Percentiles rank a stretch among this genome's conserved stretches.
phyloP scores from a whole-genome alignment of 1,140 invertebrate genomes.

The Melanaphis sacchari region DNA sequence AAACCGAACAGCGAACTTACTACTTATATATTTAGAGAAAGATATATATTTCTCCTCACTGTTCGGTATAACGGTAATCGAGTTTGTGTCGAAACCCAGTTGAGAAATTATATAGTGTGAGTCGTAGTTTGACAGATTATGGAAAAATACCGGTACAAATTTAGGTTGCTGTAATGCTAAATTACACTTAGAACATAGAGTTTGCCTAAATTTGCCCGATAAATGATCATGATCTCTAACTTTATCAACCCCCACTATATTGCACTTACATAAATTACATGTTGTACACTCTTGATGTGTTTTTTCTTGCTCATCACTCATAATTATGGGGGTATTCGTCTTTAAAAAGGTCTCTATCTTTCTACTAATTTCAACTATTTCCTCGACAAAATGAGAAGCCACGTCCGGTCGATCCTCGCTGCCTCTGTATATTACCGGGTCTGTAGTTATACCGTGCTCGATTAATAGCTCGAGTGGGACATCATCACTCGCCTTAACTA shows the following conservation, averaged over 20 bases:
- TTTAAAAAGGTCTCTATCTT: background rate
- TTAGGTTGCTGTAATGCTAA: background rate
- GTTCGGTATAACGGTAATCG: too few species aligned
- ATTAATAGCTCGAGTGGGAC: background rate
- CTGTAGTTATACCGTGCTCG: background rate
- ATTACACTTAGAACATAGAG: background rate
- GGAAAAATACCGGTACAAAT: too few species aligned
- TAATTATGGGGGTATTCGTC: background rate
- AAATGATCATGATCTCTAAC: too few species aligned
- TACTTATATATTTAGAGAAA: too few species aligned
- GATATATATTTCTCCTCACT: too few species aligned
- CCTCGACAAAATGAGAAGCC: background rate
- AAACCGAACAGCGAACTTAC: too few species aligned
- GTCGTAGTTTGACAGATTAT: too few species aligned
- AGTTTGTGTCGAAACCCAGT: too few species aligned
- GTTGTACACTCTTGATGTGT: background rate
- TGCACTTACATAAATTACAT: background rate
- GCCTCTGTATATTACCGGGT: background rate
- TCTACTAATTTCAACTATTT: background rate
- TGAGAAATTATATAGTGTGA: too few species aligned
- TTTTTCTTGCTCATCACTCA: background rate
- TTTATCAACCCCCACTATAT: too few species aligned
- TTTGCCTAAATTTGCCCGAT: background rate
- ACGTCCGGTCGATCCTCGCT: background rate
- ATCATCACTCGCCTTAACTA: background rate